Conservation (phyloP, 2,113 vertebrate genomes). For the Cephalopholis sonnerati region DNA sequence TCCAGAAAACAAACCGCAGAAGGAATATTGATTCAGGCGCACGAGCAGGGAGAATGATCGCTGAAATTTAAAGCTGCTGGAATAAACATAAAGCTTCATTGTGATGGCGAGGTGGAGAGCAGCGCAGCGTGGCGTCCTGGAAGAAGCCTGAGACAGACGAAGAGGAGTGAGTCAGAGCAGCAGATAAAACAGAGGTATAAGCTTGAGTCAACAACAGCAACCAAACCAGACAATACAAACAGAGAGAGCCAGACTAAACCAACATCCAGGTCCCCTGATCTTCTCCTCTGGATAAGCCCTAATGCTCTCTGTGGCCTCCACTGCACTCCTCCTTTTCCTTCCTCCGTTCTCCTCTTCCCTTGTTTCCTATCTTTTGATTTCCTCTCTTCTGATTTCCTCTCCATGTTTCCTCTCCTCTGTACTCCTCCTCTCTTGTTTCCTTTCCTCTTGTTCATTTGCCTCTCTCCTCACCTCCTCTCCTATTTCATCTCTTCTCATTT, state of each 20-base stretch:
- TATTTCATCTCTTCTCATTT: too few species aligned
- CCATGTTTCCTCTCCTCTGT: too few species aligned
- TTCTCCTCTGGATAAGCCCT: slow-evolving; percentile 53
- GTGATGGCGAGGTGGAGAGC: neutral
- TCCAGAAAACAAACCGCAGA: slow-evolving; percentile 35
- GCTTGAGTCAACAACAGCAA: slow-evolving; percentile 60
- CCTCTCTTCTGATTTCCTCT: too few species aligned
- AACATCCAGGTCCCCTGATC: slow-evolving; percentile 59
- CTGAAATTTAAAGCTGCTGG: slow-evolving; percentile 27
- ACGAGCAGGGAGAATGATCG: slow-evolving; percentile 10
- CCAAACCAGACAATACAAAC: slow-evolving; percentile 65
- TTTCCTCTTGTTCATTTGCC: too few species aligned
- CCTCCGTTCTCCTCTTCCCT: neutral
- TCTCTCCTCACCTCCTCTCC: too few species aligned
- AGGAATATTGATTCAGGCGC: slow-evolving; percentile 47
- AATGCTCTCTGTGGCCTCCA: neutral
- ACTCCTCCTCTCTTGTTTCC: neutral
- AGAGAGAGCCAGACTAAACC: slow-evolving; percentile 58
- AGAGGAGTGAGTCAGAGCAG: slow-evolving; percentile 12
- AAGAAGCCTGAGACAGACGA: neutral
- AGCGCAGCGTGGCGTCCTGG: neutral
- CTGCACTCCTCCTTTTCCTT: neutral
- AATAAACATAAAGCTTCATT: slow-evolving; percentile 16
- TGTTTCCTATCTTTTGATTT: neutral
- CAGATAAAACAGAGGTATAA: slow-evolving; percentile 36